Percentiles rank a stretch among this genome's conserved stretches.
phyloP scores from a whole-genome alignment of 2,113 vertebrate genomes.

The Pithys albifrons region DNA sequence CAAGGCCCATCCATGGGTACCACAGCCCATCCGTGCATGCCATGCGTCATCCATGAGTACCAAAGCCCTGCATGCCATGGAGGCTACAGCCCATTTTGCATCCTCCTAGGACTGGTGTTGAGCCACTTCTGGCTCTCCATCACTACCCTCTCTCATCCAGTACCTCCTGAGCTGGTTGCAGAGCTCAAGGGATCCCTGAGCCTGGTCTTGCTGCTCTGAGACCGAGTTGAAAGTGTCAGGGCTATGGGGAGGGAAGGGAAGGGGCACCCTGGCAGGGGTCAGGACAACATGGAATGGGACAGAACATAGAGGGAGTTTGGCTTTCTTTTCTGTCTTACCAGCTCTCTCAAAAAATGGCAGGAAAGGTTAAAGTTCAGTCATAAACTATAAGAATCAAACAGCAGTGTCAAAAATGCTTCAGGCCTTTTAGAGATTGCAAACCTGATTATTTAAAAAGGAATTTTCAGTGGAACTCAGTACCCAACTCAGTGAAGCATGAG shows the following conservation, averaged over 20 bases:
- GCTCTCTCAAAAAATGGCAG: neutral
- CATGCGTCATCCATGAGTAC: too few species aligned
- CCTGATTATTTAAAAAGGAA: neutral
- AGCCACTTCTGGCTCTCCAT: neutral
- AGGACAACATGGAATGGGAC: neutral
- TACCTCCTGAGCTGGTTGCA: neutral
- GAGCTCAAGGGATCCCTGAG: neutral
- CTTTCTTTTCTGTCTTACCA: neutral
- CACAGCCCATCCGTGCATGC: neutral
- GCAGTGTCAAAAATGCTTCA: neutral
- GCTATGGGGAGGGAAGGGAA: neutral
- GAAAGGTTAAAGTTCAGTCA: neutral
- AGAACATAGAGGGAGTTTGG: neutral
- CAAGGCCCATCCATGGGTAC: neutral
- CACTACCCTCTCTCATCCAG: neutral
- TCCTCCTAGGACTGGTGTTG: neutral
- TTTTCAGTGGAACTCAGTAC: neutral
- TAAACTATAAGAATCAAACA: neutral
- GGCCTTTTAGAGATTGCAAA: neutral
- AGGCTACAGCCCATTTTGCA: neutral
- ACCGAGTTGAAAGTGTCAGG: neutral
- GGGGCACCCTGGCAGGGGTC: neutral
- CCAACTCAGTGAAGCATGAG: neutral
- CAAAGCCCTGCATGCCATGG: too few species aligned
- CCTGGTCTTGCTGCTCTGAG: neutral